Base-by-base conservation (phyloP, 2,113 vertebrate species). In the Chelonoidis abingdonii region DNA sequence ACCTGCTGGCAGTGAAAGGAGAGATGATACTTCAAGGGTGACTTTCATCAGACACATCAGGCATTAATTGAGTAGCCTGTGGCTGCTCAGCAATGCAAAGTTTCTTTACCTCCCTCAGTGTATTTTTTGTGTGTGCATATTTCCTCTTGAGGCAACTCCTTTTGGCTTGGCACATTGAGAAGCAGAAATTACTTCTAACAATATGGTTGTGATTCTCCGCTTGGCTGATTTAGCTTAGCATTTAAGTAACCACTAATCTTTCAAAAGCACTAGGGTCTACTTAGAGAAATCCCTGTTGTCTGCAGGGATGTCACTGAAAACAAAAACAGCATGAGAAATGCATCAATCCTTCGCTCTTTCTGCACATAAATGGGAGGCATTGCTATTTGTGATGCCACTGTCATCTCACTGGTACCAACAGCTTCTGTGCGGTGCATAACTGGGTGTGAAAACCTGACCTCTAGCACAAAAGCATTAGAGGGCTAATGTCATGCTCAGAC, bases 241-340 rank as follows among this genome's bases (percentile, higher is more conserved):
- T 93, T 95, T 97, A 91, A 98, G 94, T 72, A 97, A 95, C 97
- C 90, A 57, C 97, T 97, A 93, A 98, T 98, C 98, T 97, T 89
- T 41, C 91, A 38, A 95, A 97, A 97, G 97, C 97, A 72, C 96
- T n/a, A 90, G 97, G 96, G 96, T 92, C 98, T 97, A 93, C 97
- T 97, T 76, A 88, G 89, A 97, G 96, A 96, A 98, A 97, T 96
- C 97, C 97, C 96, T 8, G 35, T 82, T 94, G 96, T 95, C 97
- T 93, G 96, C 88, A 72, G 96, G 96, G 97, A 94, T 81, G 75
- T 86, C 62, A 53, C 88, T 72, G 96, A 96, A 85, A 98, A 96
- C 93, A 84, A 35, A 62, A 92, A 76, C 97, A 93, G 97, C 90
- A 3, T 16, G 95, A 86, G 97, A 88, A 95, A 96, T 11, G 31